Evolutionary conservation across 2,888 invertebrate species (phyloP).

Genomic region (Eilema sororculum): DNA sequence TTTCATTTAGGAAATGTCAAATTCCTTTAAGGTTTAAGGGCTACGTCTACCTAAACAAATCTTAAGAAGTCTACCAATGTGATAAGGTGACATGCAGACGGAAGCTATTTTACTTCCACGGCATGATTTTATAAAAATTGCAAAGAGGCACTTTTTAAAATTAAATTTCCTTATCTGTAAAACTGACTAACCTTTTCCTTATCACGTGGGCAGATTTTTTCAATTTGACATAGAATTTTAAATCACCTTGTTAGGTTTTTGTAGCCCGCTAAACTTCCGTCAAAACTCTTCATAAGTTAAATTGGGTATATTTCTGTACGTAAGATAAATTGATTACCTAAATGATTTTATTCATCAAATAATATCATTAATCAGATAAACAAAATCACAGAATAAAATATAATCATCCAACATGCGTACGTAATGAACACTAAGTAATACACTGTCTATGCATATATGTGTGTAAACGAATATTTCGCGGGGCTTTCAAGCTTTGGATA

Average conservation of each 20-base stretch:
- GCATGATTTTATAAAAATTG: constrained; percentile 58
- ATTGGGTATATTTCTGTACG: no score
- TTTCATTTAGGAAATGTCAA: background rate
- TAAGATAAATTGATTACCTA: no score
- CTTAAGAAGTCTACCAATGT: constrained; percentile 37
- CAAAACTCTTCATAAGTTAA: background rate
- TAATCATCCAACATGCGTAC: background rate
- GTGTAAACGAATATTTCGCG: no score
- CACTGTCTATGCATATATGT: background rate
- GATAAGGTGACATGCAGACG: constrained; percentile 38
- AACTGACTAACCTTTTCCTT: constrained; percentile 54
- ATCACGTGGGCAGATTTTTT: constrained; percentile 45
- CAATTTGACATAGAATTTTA: constrained; percentile 35
- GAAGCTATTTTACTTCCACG: constrained; percentile 50
- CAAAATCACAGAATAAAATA: background rate
- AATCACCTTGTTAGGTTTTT: constrained; percentile 26
- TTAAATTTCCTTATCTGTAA: constrained; percentile 64
- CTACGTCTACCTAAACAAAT: constrained; percentile 5
- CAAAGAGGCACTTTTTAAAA: constrained; percentile 63
- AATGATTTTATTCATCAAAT: no score
- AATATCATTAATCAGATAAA: background rate
- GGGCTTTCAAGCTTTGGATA: no score
- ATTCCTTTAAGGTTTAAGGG: background rate
- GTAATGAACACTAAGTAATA: background rate
- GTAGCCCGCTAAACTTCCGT: background rate